Evolutionary conservation across 1,140 invertebrate species (phyloP).

Genomic region (Drosophila cardini): DNA sequence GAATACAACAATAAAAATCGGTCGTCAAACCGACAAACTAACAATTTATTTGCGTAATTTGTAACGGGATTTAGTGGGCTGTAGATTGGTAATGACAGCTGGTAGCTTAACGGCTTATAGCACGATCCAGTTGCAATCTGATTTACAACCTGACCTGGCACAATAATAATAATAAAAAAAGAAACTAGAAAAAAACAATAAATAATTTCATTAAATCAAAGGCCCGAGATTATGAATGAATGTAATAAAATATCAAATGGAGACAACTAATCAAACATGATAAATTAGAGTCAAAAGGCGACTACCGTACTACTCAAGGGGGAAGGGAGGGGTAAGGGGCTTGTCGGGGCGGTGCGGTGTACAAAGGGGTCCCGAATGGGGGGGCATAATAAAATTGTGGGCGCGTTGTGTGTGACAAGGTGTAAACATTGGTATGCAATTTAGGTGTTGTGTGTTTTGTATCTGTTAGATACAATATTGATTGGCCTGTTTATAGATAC

Average conservation of each 20-base stretch:
- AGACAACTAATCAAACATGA: constrained; percentile 80
- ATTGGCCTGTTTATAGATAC: constrained; percentile 63
- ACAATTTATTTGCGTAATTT: constrained; percentile 25
- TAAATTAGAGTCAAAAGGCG: constrained; percentile 57
- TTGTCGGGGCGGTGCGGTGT: background rate
- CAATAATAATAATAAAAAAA: constrained; percentile 51
- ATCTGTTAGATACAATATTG: constrained; percentile 79
- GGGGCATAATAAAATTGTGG: constrained; percentile 26
- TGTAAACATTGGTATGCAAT: constrained; percentile 82
- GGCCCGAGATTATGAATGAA: constrained; percentile 73
- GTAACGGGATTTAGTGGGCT: background rate
- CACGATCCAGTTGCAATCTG: constrained; percentile 38
- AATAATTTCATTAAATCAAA: constrained; percentile 77
- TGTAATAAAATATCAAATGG: constrained; percentile 72
- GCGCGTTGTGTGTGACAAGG: constrained; percentile 54
- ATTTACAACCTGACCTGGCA: constrained; percentile 78
- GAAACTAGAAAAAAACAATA: constrained; percentile 27
- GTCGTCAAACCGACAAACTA: background rate
- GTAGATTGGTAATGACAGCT: background rate
- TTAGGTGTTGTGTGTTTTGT: constrained; percentile 61
- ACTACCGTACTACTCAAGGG: constrained; percentile 53
- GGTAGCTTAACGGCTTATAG: background rate
- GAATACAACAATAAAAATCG: background rate
- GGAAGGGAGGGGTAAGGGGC: background rate
- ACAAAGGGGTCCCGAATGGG: background rate